A percentile compares a stretch with the other conserved stretches of the same genome.
Evolutionary conservation across 2,888 invertebrate genomes (phyloP).

Genomic region (Scelioninae gen. 1): DNA sequence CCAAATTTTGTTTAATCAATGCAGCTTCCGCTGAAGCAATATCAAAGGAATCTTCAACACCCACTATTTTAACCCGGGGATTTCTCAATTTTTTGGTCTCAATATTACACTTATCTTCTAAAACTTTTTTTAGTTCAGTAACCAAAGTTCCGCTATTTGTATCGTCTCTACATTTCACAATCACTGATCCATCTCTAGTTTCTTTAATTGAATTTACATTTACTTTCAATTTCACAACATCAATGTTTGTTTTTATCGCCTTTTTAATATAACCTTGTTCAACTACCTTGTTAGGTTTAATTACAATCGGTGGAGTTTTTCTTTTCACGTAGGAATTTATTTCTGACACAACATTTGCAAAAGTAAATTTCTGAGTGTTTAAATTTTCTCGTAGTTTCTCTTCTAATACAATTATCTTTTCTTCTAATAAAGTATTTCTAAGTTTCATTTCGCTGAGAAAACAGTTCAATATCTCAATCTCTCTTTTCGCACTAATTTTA

Average conservation of each 20-base stretch:
- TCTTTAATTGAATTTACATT: conserved; percentile 13
- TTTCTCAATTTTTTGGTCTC: conserved; percentile 14
- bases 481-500: neutral
- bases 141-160: neutral
- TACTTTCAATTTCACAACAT: neutral
- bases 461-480: neutral
- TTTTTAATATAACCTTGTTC: conserved; percentile 2
- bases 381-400: neutral
- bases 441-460: neutral
- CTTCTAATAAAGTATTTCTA: conserved; percentile 1
- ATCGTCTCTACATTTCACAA: conserved; percentile 19
- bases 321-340: neutral
- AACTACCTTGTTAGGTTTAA: conserved; percentile 8
- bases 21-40: neutral
- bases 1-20: conserved; percentile 19
- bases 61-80: conserved; percentile 34
- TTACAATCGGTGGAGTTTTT: conserved; percentile 5
- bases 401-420: neutral
- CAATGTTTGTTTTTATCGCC: conserved; percentile 3
- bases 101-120: conserved; percentile 8
- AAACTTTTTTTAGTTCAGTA: neutral
- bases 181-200: conserved; percentile 11
- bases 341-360: neutral
- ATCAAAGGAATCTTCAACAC: conserved; percentile 9
- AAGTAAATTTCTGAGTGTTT: neutral